Base-by-base conservation (phyloP, 2,797 vertebrate genomes). In the Gastrophryne carolinensis region DNA sequence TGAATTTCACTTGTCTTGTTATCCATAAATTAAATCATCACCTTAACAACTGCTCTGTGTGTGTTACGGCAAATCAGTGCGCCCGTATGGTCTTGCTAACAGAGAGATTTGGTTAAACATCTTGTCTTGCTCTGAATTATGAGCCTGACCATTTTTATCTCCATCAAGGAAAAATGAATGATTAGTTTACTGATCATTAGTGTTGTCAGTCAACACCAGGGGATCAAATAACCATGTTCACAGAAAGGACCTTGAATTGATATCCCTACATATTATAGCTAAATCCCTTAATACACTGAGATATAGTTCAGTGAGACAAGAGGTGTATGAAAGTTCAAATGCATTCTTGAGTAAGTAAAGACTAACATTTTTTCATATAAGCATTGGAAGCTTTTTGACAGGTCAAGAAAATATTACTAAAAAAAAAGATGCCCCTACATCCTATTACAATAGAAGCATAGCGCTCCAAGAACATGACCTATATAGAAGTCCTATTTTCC, bases 11-110 rank as follows among this genome's bases (percentile, higher is more conserved):
- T 66, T 72, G 68, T 78, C 75, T 78, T 78, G 75, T 78, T 78
- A 78, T 72, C 68, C 50, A 21, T 72, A 58, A 78, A 78, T 78
- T 68, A 78, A 78, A 78, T 78, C 61, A 78, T 78, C 75, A 78
- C 75, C 75, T 72, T 78, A 78, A 78, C 75, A 78, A 78, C 68
- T 78, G 68, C 61, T 37, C 75, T 72, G 68, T 37, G 61, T 77
- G 39, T 65, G 26, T 78, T 66, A 27, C 62, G 63, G 11, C 60
- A 23, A 56, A 66, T 60, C 52, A 34, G 50, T 30, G 15, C 57
- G 66, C 57, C 41, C 41, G 61, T 47, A 41, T 66, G 53, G 61
- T 35, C 26, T 64, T 60, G 41, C 68, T 66, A 66, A 72, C 70
- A 66, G 24, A 72, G 44, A 78, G 66, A 72, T 78, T 72, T 65